Base-by-base conservation (phyloP, 2,888 invertebrate genomes). In the Polyommatus iphigenia region DNA sequence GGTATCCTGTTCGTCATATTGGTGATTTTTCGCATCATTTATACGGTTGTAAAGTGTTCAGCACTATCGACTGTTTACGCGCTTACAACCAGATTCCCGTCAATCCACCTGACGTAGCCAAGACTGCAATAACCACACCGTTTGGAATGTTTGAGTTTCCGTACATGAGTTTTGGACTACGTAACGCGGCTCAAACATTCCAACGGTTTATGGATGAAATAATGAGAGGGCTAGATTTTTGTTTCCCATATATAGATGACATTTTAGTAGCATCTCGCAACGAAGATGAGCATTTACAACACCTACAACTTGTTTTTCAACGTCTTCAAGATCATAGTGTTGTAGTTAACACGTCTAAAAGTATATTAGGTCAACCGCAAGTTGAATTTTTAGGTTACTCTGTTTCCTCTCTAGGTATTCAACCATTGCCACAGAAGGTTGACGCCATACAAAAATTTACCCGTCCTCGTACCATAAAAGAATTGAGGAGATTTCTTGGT, bases 171-270 rank as follows among this genome's bases (percentile, higher is more conserved):
- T 90, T 89, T 24, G 89, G 90, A 4, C 81, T 91, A 0, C 78
- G 87, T 0, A 90, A 91, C 76, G 88, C 89, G 0, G 88, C 85
- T 0, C 88, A 89, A 78, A 87, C 87, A 0, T 85, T 91, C 79
- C 88, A 89, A 77, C 81, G 87, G 0, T 88, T 87, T 76, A 85
- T 90, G 57, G 85, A 88, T 59, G 81, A 84, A 54, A 76, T 80
- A 0, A 32, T 79, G 2, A 57, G 78, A 24, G 81, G 79, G 0
- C 67, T 82, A 4, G 79, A 79, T 15, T 80, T 81, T 46, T 79
- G 76, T 18, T 86, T 81, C 77, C 76, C 80, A 0, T 89, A 88
- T 62, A 76, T 89, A 0, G 87, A 88, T 59, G 86, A 87, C 77
- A 82, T 87, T 57, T 79, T 87, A 7, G 67, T 80, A 7, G 76